A percentile compares a stretch with the other conserved stretches of the same genome.
Evolutionary conservation across 2,113 vertebrate species (phyloP).

Genomic region (Ahaetulla prasina): DNA sequence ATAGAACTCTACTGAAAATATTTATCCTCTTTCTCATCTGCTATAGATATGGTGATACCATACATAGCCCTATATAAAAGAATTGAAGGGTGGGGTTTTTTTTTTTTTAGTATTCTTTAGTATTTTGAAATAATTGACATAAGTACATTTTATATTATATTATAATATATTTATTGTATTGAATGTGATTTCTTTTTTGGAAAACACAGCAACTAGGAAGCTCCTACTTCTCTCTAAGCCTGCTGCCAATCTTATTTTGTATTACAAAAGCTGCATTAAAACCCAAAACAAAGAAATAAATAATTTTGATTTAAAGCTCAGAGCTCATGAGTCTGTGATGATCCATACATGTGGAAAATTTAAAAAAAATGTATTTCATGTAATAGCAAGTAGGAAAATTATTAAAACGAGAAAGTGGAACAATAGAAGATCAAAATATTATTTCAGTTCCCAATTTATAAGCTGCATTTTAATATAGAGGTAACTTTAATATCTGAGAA

Average conservation of each 20-base stretch:
- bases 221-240: background rate
- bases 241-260: background rate
- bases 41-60: constrained; percentile 58
- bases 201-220: constrained; percentile 33
- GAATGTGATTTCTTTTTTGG: constrained; percentile 65
- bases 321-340: background rate
- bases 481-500: background rate
- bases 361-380: accelerated
- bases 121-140: constrained; percentile 64
- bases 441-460: background rate
- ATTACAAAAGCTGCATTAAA: constrained; percentile 6
- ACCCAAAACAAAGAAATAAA: background rate
- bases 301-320: background rate
- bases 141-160: constrained; percentile 55
- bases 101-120: constrained; percentile 33
- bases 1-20: constrained; percentile 3
- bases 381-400: background rate
- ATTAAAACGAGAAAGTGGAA: background rate
- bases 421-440: background rate
- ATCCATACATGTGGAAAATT: background rate
- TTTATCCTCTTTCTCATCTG: constrained; percentile 30
- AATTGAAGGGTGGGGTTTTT: constrained; percentile 18
- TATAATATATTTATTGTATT: constrained; percentile 33
- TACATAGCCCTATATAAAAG: constrained; percentile 54
- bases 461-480: background rate